Percentiles rank a stretch among this genome's conserved stretches.
These are phyloP conservation scores for Plectrocnemia conspersa DNA, from an alignment of 1,140 invertebrate genomes.

Conservation along the genomic window DNA sequence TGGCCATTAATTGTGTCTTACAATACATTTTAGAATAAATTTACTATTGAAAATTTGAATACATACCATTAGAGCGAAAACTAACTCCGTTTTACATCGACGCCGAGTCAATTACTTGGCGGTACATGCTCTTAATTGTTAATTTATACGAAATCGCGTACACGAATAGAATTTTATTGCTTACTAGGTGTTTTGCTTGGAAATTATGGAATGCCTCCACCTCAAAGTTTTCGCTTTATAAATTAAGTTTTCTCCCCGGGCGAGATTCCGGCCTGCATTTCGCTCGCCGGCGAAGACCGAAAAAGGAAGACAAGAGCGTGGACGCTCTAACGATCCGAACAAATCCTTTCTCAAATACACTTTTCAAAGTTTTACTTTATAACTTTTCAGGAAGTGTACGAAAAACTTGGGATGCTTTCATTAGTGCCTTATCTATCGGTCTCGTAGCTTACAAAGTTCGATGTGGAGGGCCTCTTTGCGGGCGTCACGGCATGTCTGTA, in stretches of 20 bases:
- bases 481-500: too few relatives aligned
- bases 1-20: too few relatives aligned
- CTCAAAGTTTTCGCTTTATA: conserved; percentile 8
- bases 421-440: conserved; percentile 30
- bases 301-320: conserved; percentile 5
- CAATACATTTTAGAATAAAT: too few relatives aligned
- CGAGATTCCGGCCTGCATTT: conserved; percentile 8
- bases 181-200: too few relatives aligned
- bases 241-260: conserved; percentile 5
- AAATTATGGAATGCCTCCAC: background rate
- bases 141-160: too few relatives aligned
- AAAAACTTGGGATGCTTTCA: conserved; percentile 26
- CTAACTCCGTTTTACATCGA: too few relatives aligned
- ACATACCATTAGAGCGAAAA: too few relatives aligned
- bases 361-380: conserved; percentile 25
- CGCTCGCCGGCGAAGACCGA: background rate
- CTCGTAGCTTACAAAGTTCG: conserved; percentile 23
- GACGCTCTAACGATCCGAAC: conserved; percentile 23
- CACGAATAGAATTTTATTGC: too few relatives aligned
- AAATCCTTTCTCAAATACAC: conserved; percentile 24
- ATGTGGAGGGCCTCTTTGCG: too few relatives aligned
- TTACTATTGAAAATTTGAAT: too few relatives aligned
- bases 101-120: too few relatives aligned
- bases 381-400: conserved; percentile 21
- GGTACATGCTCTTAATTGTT: too few relatives aligned